Evolutionary conservation across 2,797 vertebrate species (phyloP).

Genomic region (Eulemur rubriventer): DNA sequence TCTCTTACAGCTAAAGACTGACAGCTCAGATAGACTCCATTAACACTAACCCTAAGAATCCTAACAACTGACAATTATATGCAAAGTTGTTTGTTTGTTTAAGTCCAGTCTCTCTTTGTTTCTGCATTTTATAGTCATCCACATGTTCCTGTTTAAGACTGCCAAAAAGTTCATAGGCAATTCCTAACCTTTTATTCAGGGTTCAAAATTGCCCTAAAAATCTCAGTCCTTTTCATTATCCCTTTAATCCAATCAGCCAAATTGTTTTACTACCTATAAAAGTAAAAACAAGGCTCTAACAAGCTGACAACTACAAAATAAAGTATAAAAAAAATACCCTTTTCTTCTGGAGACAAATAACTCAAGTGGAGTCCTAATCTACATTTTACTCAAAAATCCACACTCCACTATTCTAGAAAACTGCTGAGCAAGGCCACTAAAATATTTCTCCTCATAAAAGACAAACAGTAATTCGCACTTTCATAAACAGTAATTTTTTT

Average conservation of each 20-base stretch:
- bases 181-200: conserved; percentile 18
- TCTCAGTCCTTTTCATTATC: conserved; percentile 22
- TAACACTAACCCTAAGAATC: conserved; percentile 62
- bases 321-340: background rate
- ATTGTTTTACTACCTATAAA: conserved; percentile 23
- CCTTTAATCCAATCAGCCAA: conserved; percentile 40
- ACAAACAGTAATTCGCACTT: conserved; percentile 1
- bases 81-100: conserved; percentile 31
- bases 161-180: background rate
- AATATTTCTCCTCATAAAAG: conserved; percentile 15
- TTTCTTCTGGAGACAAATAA: conserved; percentile 43
- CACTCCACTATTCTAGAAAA: conserved; percentile 35
- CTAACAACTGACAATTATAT: conserved; percentile 8
- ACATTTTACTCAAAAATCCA: conserved; percentile 33
- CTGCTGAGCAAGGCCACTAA: background rate
- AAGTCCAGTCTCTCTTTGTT: conserved; percentile 4
- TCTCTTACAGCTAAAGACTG: conserved; percentile 64
- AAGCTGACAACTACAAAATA: conserved; percentile 39
- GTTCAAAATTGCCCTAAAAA: conserved; percentile 30
- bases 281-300: conserved; percentile 35
- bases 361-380: background rate
- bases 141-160: conserved; percentile 1
- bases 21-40: conserved; percentile 63
- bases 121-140: conserved; percentile 6
- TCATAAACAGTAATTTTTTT: conserved; percentile 34